phyloP scores from a whole-genome alignment of 2,888 invertebrate genomes.

The Cheilosia impressa region DNA sequence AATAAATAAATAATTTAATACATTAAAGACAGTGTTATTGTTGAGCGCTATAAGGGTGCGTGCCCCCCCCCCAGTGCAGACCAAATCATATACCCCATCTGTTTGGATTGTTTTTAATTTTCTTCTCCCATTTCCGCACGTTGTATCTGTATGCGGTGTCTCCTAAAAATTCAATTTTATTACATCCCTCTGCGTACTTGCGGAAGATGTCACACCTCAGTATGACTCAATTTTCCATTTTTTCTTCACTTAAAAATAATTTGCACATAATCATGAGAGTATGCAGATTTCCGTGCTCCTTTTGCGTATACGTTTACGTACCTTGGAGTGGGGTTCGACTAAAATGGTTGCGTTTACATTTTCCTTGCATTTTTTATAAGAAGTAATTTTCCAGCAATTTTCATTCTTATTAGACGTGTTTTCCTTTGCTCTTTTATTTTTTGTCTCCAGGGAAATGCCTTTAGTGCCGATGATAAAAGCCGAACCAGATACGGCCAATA shows the following conservation, averaged over 20 bases:
- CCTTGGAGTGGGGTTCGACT: neutral
- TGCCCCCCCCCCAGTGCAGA: neutral
- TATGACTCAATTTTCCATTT: constrained; percentile 49
- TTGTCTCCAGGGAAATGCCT: constrained; percentile 60
- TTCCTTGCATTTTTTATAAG: constrained; percentile 58
- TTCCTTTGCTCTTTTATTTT: constrained; percentile 32
- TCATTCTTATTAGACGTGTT: constrained; percentile 51
- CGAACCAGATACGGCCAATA: constrained; percentile 53
- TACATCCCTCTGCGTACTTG: constrained; percentile 4
- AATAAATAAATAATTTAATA: neutral
- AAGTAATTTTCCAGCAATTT: constrained; percentile 57
- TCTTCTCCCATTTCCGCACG: neutral
- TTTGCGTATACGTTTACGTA: neutral
- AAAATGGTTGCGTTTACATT: constrained; percentile 51
- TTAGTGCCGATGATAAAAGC: constrained; percentile 51
- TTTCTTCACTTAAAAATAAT: constrained; percentile 36
- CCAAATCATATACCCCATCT: constrained; percentile 7
- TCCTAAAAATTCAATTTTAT: constrained; percentile 55
- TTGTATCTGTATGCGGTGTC: neutral
- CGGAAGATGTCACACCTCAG: constrained; percentile 56
- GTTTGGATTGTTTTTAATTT: constrained; percentile 51
- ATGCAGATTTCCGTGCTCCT: constrained; percentile 29
- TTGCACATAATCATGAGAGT: constrained; percentile 60
- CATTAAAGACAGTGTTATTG: constrained; percentile 23
- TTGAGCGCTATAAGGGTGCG: neutral